Evolutionary conservation across 1,140 invertebrate genomes (phyloP), one percentile per base, ranked within the genome.

Genomic region (Drosophila busckii): DNA sequence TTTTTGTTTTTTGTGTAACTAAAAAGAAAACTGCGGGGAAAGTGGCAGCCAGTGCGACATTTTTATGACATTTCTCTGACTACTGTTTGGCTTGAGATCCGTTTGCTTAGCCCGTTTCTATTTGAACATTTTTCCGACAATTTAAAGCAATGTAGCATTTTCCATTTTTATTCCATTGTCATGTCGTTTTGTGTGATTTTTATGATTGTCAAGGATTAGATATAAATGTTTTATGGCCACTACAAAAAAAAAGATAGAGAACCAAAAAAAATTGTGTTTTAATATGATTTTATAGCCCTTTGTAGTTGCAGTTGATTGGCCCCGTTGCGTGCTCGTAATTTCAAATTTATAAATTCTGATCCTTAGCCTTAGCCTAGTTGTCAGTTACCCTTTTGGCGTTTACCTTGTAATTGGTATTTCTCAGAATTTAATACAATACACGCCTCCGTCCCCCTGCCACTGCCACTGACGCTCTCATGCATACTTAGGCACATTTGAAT

Each of bases 181-280:
- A 45, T 68, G 73, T 68, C 69, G 59, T 73, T 64, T n/a, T 75
- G 49, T 69, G 42, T 82, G 80, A 71, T 84, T 84, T 76, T 84
- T 84, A 84, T 84, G 82, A 84, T 84, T 82, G 75, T 75, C 82
- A 82, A 84, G 82, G 82, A 84, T 84, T 80, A 78, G 73, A 78
- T 85, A 84, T 82, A 84, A 85, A 82, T 85, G 63, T 84, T 84
- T 84, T 84, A 84, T 76, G 56, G 28, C 34, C 20, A n/a, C 12
- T 28, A 5, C 13, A 9, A 4, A 2, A 9, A 8, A 2, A 16
- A 16, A 9, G 19, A 23, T 17, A 12, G 7, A 37, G 9, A 23
- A 20, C 15, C 44, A 65, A 54, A 60, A 78, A 69, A 80, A 84
- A 84, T 75, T 84, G 73, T 63, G 58, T 84, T 84, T 84, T 84